Evolutionary conservation across 2,888 invertebrate species (phyloP).

Genomic region (Parnassius smintheus): DNA sequence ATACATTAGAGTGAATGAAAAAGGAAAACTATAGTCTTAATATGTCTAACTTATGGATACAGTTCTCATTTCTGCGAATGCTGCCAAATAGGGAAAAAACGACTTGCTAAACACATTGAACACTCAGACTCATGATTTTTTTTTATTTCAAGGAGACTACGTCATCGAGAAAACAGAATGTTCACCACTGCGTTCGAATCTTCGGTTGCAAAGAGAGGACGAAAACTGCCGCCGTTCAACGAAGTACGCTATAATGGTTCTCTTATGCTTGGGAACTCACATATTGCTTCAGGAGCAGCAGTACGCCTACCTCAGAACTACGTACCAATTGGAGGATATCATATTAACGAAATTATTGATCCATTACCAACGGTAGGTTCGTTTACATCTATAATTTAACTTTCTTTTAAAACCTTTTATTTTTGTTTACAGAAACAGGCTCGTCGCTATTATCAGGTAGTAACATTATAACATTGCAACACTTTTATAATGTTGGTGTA

Average conservation of each 20-base stretch:
- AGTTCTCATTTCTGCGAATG: too few species aligned
- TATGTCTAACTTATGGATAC: too few species aligned
- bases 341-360: constrained; percentile 45
- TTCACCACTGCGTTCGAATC: constrained; percentile 30
- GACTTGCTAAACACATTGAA: too few species aligned
- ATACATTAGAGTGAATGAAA: too few species aligned
- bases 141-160: constrained; percentile 14
- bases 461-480: too few species aligned
- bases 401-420: too few species aligned
- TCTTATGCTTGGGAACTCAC: constrained; percentile 43
- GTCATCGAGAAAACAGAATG: constrained; percentile 21
- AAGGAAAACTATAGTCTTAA: too few species aligned
- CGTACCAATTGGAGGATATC: constrained; percentile 56
- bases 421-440: too few species aligned
- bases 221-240: constrained; percentile 34
- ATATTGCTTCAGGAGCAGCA: constrained; percentile 40
- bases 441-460: too few species aligned
- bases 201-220: constrained; percentile 35
- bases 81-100: too few species aligned
- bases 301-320: constrained; percentile 51
- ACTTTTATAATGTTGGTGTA: too few species aligned
- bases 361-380: constrained; percentile 41
- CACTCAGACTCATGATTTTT: too few species aligned
- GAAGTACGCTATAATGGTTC: constrained; percentile 44
- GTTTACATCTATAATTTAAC: background rate